Evolutionary conservation across 2,113 vertebrate species (phyloP).

Genomic region (Lepus timidus): DNA sequence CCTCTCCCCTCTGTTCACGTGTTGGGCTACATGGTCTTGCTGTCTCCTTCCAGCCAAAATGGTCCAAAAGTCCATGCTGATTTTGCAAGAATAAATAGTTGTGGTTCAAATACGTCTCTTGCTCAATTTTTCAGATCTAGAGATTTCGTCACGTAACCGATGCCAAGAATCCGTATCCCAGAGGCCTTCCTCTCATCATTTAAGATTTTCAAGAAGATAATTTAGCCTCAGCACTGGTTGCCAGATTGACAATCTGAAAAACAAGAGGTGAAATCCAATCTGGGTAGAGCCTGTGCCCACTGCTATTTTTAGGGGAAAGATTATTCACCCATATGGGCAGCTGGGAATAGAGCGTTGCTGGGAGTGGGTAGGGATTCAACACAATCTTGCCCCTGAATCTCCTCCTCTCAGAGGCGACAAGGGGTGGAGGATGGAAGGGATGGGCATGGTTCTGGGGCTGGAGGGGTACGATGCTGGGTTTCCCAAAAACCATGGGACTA

Average conservation of each 20-base stretch:
- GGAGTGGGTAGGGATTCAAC: neutral
- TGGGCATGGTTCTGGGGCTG: neutral
- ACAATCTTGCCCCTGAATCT: neutral
- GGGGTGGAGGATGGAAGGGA: neutral
- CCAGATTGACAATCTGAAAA: slow-evolving; percentile 69
- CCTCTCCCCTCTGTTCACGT: rapidly evolving
- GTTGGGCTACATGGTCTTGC: neutral
- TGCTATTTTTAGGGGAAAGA: slow-evolving; percentile 79
- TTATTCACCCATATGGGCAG: slow-evolving; percentile 55
- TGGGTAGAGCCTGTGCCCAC: neutral
- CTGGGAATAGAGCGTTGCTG: slow-evolving; percentile 26
- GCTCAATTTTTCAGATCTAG: slow-evolving; percentile 61
- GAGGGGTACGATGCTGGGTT: neutral
- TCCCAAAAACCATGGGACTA: neutral
- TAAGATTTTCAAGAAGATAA: slow-evolving; percentile 67
- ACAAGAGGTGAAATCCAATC: slow-evolving; percentile 77
- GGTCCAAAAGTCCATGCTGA: neutral
- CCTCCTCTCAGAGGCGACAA: neutral
- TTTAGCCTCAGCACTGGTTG: slow-evolving; percentile 55
- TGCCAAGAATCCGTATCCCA: slow-evolving; percentile 63
- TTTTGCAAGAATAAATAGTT: slow-evolving; percentile 63
- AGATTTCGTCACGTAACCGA: slow-evolving; percentile 49
- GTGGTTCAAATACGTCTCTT: slow-evolving; percentile 46
- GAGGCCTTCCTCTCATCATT: slow-evolving; percentile 54
- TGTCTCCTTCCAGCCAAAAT: neutral